Base-by-base conservation (phyloP, 1,140 invertebrate genomes). In the Nephila pilipes region DNA sequence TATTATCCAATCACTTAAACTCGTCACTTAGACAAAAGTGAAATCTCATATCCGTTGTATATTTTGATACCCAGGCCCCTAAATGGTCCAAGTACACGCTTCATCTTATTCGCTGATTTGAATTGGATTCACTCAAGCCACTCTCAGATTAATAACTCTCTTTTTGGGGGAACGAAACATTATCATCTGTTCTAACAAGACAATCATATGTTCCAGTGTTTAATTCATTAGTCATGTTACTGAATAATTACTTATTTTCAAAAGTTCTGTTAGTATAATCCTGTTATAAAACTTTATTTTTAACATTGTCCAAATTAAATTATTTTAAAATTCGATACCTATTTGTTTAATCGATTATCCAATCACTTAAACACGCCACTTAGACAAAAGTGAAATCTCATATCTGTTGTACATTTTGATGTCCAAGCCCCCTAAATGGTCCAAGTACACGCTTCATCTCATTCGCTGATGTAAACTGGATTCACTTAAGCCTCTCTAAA, bases 131-230 rank as follows among this genome's bases (percentile, higher is more conserved):
- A 91, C 57, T 58, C 22, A 83, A 91, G 83, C 89, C 57, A 58
- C 25, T 79, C 58, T 20, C 63, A 58, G 83, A 91, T 91, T 91
- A 91, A 91, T 91, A 91, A 83, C 75, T 10, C 20, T 81, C 79
- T 83, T 36, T 90, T n/a, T 91, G 46, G 29, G n/a, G n/a, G 58
- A 80, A 54, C n/a, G 75, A 65, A 85, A 81, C 80, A 92, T 69
- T 85, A 81, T 90, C 89, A 57, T 90, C 63, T 90, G 46, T 25
- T 80, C 88, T 10, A 83, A 81, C 75, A 91, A 60, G 81, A 83
- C 81, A 81, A 92, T 92, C n/a, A n/a, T n/a, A 46, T 46, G 38
- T 46, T 46, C 38, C 38, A 0, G 38, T 46, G 38, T 3, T 46
- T 46, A 46, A 46, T 46, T 46, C 46, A 46, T 10, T 46, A 10